These are phyloP conservation scores for Picathartes gymnocephalus DNA, from an alignment of 2,113 vertebrate species.

Conservation along the genomic window DNA sequence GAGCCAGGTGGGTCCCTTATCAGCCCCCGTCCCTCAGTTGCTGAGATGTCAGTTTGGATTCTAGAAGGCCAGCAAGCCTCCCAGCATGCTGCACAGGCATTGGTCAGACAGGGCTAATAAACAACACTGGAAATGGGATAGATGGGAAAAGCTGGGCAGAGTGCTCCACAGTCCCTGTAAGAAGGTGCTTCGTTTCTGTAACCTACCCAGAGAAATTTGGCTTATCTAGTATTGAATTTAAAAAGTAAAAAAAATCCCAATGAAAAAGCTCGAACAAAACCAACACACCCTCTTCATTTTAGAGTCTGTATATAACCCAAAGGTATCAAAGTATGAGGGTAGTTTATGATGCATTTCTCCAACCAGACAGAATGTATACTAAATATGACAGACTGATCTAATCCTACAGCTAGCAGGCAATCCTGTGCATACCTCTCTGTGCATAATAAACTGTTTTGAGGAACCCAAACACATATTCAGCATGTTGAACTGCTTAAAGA, in stretches of 20 bases:
- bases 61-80: neutral
- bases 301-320: neutral
- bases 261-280: neutral
- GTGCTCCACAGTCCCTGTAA: neutral
- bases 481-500: neutral
- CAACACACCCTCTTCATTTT: neutral
- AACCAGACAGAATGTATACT: too few species aligned
- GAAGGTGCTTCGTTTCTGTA: neutral
- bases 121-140: neutral
- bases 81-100: rapidly evolving
- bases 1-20: neutral
- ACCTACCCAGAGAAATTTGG: neutral
- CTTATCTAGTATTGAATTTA: neutral
- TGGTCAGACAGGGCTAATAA: neutral
- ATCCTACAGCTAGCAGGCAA: neutral
- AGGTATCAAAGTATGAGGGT: neutral
- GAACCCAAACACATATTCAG: neutral
- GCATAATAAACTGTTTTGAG: neutral
- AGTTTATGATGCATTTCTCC: neutral
- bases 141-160: neutral
- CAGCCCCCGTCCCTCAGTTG: neutral
- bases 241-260: neutral
- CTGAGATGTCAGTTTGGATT: neutral
- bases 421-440: neutral
- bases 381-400: neutral